Evolutionary conservation across 1,140 invertebrate species (phyloP).

Genomic region (Zaprionus lachaisei): DNA sequence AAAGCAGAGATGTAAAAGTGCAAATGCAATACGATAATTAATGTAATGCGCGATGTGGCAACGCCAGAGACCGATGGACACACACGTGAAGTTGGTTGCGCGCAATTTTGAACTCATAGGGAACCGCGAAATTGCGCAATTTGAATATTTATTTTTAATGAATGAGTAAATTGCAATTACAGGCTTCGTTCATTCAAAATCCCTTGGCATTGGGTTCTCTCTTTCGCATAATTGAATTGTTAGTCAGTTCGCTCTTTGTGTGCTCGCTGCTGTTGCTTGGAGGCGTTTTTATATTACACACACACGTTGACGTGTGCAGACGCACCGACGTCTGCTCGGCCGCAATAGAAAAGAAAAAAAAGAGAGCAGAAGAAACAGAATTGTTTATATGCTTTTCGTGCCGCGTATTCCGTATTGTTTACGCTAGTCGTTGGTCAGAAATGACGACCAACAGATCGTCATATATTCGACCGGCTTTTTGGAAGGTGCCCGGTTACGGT

Average conservation of each 20-base stretch:
- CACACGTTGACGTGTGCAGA: slow-evolving; percentile 63
- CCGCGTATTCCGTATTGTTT: slow-evolving; percentile 69
- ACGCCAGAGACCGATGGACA: slow-evolving; percentile 4
- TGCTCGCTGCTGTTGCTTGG: slow-evolving; percentile 39
- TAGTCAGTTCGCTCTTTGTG: slow-evolving; percentile 36
- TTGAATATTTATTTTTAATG: slow-evolving; percentile 30
- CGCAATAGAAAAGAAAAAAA: slow-evolving; percentile 40
- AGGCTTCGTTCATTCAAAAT: slow-evolving; percentile 30
- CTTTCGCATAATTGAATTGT: slow-evolving; percentile 41
- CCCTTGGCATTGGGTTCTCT: slow-evolving; percentile 13
- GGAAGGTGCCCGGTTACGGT: slow-evolving; percentile 86
- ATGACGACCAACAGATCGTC: slow-evolving; percentile 83
- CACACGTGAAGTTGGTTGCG: slow-evolving; percentile 33
- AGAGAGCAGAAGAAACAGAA: slow-evolving; percentile 48
- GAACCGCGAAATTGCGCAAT: slow-evolving; percentile 17
- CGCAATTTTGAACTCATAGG: slow-evolving; percentile 10
- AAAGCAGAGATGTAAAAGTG: slow-evolving; percentile 30
- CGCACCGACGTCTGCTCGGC: slow-evolving; percentile 52
- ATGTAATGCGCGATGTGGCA: slow-evolving; percentile 18
- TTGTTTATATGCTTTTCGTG: slow-evolving; percentile 62
- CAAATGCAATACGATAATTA: slow-evolving; percentile 32
- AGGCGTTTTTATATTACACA: slow-evolving; percentile 50
- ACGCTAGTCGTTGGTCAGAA: slow-evolving; percentile 76
- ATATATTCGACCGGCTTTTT: slow-evolving; percentile 87
- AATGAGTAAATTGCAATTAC: slow-evolving; percentile 2